These are phyloP conservation scores for Barypeithes pellucidus DNA, from an alignment of 2,888 invertebrate genomes.

Conservation along the genomic window DNA sequence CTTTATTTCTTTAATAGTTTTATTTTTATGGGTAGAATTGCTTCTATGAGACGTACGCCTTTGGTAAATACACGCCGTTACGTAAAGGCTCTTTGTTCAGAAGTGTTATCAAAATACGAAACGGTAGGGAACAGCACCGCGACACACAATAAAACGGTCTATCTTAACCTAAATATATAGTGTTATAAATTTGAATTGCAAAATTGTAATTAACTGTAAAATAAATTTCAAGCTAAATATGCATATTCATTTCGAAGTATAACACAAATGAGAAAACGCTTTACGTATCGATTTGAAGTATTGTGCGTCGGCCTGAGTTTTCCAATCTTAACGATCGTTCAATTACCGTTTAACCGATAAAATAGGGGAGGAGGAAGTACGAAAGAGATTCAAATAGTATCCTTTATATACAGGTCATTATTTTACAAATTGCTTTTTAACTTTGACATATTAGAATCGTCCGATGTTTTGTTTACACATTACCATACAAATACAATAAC, in stretches of 20 bases:
- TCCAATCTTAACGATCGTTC: not conserved
- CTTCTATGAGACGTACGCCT: conserved; percentile 1
- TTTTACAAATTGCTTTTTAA: no score
- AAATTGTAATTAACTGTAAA: conserved; percentile 68
- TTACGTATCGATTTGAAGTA: conserved; percentile 60
- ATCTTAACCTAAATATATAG: conserved; percentile 67
- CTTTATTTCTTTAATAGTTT: not conserved
- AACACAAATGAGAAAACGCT: conserved; percentile 61
- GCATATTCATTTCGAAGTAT: conserved; percentile 64
- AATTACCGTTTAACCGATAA: not conserved
- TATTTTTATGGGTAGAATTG: not conserved
- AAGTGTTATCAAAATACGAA: conserved; percentile 59
- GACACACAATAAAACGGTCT: conserved; percentile 53
- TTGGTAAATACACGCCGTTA: conserved; percentile 27
- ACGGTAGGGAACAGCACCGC: conserved; percentile 57
- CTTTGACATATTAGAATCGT: no score
- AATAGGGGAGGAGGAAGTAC: no score
- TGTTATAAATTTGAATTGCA: conserved; percentile 67
- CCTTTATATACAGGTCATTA: no score
- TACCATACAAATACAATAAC: no score
- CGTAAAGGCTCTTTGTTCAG: conserved; percentile 42
- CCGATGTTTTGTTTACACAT: no score
- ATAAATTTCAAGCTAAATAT: conserved; percentile 65
- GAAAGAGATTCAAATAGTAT: no score
- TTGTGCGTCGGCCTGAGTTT: conserved; percentile 33